A percentile compares a stretch with the other conserved stretches of the same genome.
phyloP scores from a whole-genome alignment of 1,140 invertebrate species.

The Lepidurus packardi region DNA sequence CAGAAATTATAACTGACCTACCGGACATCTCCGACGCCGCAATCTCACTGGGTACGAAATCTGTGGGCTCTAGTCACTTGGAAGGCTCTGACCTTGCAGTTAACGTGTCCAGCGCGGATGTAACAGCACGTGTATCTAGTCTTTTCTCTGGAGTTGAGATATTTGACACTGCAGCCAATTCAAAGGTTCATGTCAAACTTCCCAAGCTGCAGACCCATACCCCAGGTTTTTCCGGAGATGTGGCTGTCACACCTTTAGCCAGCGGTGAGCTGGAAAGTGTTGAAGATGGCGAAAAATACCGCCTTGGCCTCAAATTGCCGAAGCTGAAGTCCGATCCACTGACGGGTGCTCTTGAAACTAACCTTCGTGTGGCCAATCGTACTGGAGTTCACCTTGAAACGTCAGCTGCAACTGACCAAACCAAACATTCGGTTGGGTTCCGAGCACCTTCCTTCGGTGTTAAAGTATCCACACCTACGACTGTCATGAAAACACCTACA shows the following conservation, averaged over 20 bases:
- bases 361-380: not conserved
- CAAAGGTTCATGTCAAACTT: constrained; percentile 7
- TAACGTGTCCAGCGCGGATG: not conserved
- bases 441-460: not conserved
- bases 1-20: not conserved
- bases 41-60: not conserved
- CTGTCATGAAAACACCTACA: not conserved
- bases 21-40: not conserved
- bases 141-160: not conserved
- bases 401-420: not conserved
- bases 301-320: constrained; percentile 29
- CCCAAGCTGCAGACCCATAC: not conserved
- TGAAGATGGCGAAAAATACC: constrained; percentile 12
- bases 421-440: not conserved
- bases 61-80: not conserved
- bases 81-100: not conserved
- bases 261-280: not conserved
- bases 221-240: not conserved
- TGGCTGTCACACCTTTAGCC: not conserved
- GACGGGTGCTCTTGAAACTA: not conserved
- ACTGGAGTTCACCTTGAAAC: not conserved
- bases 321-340: constrained; percentile 17
- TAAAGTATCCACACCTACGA: not conserved
- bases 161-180: not conserved
- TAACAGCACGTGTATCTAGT: not conserved